phyloP scores from a whole-genome alignment of 1,140 invertebrate species.

The Atta cephalotes region DNA sequence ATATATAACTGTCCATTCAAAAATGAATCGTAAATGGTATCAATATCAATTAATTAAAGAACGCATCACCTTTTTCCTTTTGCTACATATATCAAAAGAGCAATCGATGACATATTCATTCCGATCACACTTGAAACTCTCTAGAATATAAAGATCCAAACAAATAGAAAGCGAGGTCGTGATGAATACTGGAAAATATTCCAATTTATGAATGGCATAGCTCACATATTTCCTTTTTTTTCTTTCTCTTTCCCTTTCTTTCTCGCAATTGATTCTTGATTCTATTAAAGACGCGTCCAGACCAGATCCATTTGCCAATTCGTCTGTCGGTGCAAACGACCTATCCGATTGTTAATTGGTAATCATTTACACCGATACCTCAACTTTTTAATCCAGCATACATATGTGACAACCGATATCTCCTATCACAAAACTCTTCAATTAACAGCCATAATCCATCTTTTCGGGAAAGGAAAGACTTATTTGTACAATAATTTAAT shows the following conservation, averaged over 20 bases:
- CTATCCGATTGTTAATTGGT: conserved; percentile 32
- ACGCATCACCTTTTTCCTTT: not conserved
- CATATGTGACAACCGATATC: conserved; percentile 28
- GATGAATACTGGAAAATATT: conserved; percentile 63
- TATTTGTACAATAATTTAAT: not conserved
- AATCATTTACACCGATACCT: conserved; percentile 49
- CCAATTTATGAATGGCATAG: conserved; percentile 66
- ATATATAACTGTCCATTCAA: not conserved
- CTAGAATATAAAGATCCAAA: conserved; percentile 38
- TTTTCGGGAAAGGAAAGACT: not conserved
- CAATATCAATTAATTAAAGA: conserved; percentile 11
- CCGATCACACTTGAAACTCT: not conserved
- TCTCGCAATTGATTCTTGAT: conserved; percentile 70
- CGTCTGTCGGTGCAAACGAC: not conserved
- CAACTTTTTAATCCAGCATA: conserved; percentile 41
- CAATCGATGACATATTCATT: not conserved
- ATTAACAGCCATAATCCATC: conserved; percentile 6
- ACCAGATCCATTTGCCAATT: conserved; percentile 40
- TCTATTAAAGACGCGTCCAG: conserved; percentile 71
- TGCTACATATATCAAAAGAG: conserved; percentile 13
- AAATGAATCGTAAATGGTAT: not conserved
- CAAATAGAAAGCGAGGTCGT: conserved; percentile 49
- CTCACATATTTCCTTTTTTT: conserved; percentile 33
- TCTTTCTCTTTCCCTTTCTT: conserved; percentile 33
- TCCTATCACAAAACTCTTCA: conserved; percentile 1